Percentiles rank a stretch among this genome's conserved stretches.
phyloP scores from a whole-genome alignment of 2,797 vertebrate genomes.

The Phoxinus dragarum region DNA sequence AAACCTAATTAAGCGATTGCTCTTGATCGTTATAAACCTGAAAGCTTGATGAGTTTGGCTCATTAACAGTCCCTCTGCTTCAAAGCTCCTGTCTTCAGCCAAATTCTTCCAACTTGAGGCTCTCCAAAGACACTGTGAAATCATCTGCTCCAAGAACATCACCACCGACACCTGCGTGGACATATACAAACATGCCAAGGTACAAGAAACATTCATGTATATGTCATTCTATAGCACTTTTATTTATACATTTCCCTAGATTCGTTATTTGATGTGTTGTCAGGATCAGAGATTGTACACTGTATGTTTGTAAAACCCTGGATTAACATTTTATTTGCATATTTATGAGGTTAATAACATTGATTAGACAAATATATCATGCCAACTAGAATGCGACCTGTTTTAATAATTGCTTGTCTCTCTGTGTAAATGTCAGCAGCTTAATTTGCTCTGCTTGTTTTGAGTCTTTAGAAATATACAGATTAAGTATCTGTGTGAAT shows the following conservation, averaged over 20 bases:
- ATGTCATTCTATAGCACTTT: not conserved
- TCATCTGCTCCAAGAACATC: conserved; percentile 98
- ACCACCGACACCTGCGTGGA: conserved; percentile 97
- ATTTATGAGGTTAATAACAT: conserved; percentile 13
- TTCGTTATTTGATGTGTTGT: not conserved
- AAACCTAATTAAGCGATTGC: conserved; percentile 32
- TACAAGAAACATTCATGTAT: conserved; percentile 63
- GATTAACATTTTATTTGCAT: conserved; percentile 16
- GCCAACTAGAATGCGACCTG: not conserved
- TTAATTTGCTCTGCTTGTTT: not conserved
- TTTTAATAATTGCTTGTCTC: not conserved
- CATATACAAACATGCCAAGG: conserved; percentile 98
- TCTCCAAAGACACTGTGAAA: conserved; percentile 99
- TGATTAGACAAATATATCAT: not conserved
- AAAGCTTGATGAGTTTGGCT: conserved; percentile 18
- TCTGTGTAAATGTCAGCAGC: conserved; percentile 7
- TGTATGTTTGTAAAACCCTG: conserved; percentile 4
- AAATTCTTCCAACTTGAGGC: conserved; percentile 99
- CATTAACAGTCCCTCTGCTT: conserved; percentile 42
- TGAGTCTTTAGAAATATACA: not conserved
- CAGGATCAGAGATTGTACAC: not conserved
- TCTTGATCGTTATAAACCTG: conserved; percentile 21
- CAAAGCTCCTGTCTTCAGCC: conserved; percentile 94
- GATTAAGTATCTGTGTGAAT: not conserved
- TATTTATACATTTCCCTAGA: not conserved